Percentiles rank a stretch among this genome's conserved stretches.
Conservation (phyloP, 2,113 vertebrate genomes). For the Brachypteracias leptosomus region DNA sequence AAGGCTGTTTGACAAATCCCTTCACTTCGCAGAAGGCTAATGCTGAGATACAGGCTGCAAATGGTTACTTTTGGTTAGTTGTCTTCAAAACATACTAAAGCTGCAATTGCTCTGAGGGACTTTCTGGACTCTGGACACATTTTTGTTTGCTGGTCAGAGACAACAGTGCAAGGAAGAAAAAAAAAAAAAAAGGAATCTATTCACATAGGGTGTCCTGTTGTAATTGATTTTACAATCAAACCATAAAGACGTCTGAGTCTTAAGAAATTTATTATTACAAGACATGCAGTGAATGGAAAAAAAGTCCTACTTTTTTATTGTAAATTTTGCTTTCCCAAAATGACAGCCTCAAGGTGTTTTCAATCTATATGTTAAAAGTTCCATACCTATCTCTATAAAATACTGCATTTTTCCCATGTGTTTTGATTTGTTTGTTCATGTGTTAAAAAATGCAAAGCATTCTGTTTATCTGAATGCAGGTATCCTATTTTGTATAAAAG, state of each 20-base stretch:
- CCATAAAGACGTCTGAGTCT: background rate
- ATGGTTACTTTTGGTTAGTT: background rate
- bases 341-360: background rate
- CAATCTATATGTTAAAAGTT: background rate
- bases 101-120: background rate
- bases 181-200: background rate
- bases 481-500: background rate
- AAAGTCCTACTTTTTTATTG: background rate
- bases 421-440: background rate
- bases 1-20: background rate
- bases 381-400: background rate
- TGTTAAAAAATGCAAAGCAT: slow-evolving; percentile 17
- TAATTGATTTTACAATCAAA: background rate
- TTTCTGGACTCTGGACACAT: background rate
- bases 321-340: background rate
- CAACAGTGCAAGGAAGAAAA: background rate
- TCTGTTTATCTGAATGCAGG: slow-evolving; percentile 10
- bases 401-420: background rate
- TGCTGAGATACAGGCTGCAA: background rate
- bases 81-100: background rate
- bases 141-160: background rate
- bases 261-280: background rate
- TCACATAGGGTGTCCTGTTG: background rate
- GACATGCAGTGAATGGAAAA: background rate
- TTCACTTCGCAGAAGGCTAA: background rate